Evolutionary conservation across 2,888 invertebrate genomes (phyloP).

Genomic region (Antheraea yamamai): DNA sequence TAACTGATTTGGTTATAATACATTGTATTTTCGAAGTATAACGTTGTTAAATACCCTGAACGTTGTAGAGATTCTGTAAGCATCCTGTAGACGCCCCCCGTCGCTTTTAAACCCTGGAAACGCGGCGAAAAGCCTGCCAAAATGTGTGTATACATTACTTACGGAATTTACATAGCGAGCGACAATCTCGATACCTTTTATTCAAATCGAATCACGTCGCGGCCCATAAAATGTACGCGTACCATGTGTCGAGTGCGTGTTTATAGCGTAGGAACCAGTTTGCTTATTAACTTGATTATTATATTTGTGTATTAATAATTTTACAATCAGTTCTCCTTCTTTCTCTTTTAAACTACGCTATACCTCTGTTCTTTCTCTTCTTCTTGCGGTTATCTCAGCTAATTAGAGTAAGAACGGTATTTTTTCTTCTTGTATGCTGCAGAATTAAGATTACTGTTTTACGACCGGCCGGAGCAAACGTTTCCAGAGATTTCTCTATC

Average conservation of each 20-base stretch:
- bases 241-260: constrained; percentile 14
- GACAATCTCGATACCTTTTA: constrained; percentile 39
- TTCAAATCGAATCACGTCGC: constrained; percentile 44
- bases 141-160: constrained; percentile 30
- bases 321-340: background rate
- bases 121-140: constrained; percentile 25
- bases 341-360: too few species aligned
- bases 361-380: too few species aligned
- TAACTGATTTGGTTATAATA: too few species aligned
- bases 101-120: constrained; percentile 21
- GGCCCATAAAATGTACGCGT: constrained; percentile 35
- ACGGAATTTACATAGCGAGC: constrained; percentile 34
- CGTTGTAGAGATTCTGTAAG: constrained; percentile 7
- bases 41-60: background rate
- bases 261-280: constrained; percentile 16
- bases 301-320: background rate
- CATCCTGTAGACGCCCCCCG: constrained; percentile 13
- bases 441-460: too few species aligned
- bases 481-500: too few species aligned
- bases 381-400: too few species aligned
- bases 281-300: constrained; percentile 2
- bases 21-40: background rate
- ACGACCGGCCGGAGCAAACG: too few species aligned
- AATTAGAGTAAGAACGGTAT: too few species aligned
- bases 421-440: too few species aligned